Evolutionary conservation across 2,113 vertebrate species (phyloP).

Genomic region (human): GRCh38 chrX:114585501-114586000

Average conservation of each 20-base stretch:
- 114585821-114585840: background rate
- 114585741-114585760: conserved; percentile 42
- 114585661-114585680: conserved; percentile 1
- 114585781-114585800: conserved; percentile 46
- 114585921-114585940: background rate
- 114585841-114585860: background rate
- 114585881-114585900: background rate
- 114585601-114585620: conserved; percentile 55
- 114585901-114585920: background rate
- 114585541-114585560: conserved; percentile 68
- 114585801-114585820: conserved; percentile 2
- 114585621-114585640: conserved; percentile 5
- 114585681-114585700: conserved; percentile 36
- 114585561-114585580: conserved; percentile 63
- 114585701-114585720: background rate
- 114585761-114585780: conserved; percentile 20
- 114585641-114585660: conserved; percentile 9
- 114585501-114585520: conserved; percentile 50
- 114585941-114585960: conserved; percentile 7
- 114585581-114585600: conserved; percentile 62
- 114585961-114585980: conserved; percentile 26
- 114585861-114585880: background rate
- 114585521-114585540: conserved; percentile 73
- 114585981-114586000: conserved; percentile 26
- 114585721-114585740: conserved; percentile 24